Base-by-base conservation (phyloP, 1,140 invertebrate species). In the Cyclargus thomasi region DNA sequence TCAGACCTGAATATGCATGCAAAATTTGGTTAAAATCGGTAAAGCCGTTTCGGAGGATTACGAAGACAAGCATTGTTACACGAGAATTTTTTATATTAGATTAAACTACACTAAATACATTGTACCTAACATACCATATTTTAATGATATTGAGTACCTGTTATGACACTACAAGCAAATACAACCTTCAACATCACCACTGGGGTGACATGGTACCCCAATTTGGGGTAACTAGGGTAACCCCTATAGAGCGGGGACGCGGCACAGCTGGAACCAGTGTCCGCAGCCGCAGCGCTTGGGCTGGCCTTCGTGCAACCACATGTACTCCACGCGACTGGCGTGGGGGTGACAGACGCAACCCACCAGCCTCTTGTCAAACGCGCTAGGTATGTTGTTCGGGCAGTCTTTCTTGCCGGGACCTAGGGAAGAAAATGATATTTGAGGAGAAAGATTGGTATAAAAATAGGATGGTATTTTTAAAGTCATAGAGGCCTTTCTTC, bases 281-380 rank as follows among this genome's bases (percentile, higher is more conserved):
- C 88, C 88, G 67, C 88, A 90, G 68, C 78, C 79, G 70, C 88
- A 90, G 0, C 88, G 77, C 66, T 86, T 86, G 4, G 83, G 84
- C 17, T 76, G 73, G n/a, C 81, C 79, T 23, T 75, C 65, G 69
- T 88, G 82, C 35, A 88, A 73, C 83, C 81, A 83, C 78, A 88
- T 86, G 73, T 74, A 90, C 70, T 88, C 80, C n/a, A 82, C 64
- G 65, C 86, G 86, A 68, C 77, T 81, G 55, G 78, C 70, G 21
- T 76, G 64, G 6, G 76, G 76, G 64, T 76, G 67, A 65, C 88
- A 90, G 17, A 75, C 69, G 70, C 88, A 90, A 0, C 73, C 82
- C 18, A 90, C 63, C 1, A 90, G 64, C 0, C 88, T 79, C 10
- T 72, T 71, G 23, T 59, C 10, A 67, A 72, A 73, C 1, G 80